phyloP scores from a whole-genome alignment of 2,113 vertebrate genomes.

The Ascaphus truei region DNA sequence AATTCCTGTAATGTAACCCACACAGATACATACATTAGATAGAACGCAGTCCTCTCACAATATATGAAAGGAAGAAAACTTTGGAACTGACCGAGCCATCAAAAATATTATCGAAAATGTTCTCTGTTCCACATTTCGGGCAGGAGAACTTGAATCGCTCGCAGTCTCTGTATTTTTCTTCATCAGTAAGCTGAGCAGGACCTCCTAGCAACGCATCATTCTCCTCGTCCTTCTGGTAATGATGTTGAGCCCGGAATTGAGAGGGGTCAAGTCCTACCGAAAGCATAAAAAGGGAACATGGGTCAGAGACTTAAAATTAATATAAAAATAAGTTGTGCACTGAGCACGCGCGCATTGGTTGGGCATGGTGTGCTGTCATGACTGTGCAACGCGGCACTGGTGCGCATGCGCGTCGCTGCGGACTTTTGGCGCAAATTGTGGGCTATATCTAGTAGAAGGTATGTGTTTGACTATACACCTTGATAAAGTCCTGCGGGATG shows the following conservation, averaged over 20 bases:
- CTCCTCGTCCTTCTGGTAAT: slow-evolving; percentile 89
- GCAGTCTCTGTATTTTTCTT: slow-evolving; percentile 90
- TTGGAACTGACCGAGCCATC: slow-evolving; percentile 81
- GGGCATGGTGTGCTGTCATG: neutral
- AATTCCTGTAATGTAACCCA: too few relatives aligned
- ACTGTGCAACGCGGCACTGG: too few relatives aligned
- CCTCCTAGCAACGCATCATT: slow-evolving; percentile 77
- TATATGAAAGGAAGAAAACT: slow-evolving; percentile 38
- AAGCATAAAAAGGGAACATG: slow-evolving; percentile 49
- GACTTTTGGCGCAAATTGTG: too few relatives aligned
- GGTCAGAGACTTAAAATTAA: neutral
- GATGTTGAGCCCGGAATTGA: slow-evolving; percentile 85
- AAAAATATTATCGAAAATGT: slow-evolving; percentile 88
- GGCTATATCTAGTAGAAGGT: too few relatives aligned
- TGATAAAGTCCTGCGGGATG: too few relatives aligned
- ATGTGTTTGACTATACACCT: too few relatives aligned
- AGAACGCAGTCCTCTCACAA: too few relatives aligned
- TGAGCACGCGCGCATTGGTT: too few relatives aligned
- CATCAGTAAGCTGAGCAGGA: slow-evolving; percentile 85
- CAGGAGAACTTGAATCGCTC: slow-evolving; percentile 88
- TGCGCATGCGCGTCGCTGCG: too few relatives aligned
- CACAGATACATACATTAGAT: too few relatives aligned
- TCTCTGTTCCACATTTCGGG: slow-evolving; percentile 81
- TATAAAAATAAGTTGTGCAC: neutral
- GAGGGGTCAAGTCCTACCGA: slow-evolving; percentile 85